phyloP scores from a whole-genome alignment of 2,113 vertebrate genomes.

The Romanogobio albipinnatus region DNA sequence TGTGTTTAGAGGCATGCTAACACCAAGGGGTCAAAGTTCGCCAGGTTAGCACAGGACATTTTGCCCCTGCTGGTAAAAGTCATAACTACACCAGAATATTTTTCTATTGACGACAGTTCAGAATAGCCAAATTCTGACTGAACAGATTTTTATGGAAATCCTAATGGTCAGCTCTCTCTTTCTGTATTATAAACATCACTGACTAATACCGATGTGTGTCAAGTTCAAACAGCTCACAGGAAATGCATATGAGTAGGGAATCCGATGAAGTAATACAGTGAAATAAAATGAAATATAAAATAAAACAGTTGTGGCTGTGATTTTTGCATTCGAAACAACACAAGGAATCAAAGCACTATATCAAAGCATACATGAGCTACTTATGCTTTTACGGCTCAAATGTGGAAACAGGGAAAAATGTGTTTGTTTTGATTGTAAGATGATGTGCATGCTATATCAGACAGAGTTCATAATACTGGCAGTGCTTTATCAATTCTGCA shows the following conservation, averaged over 20 bases:
- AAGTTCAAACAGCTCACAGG: not conserved
- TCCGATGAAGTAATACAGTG: not conserved
- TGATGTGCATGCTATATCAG: not conserved
- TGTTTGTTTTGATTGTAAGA: slow-evolving; percentile 11
- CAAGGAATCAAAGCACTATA: not conserved
- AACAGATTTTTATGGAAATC: not conserved
- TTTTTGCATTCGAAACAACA: slow-evolving; percentile 8
- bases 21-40: slow-evolving; percentile 12
- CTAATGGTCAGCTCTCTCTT: not conserved
- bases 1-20: not conserved
- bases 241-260: not conserved
- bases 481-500: slow-evolving; percentile 17
- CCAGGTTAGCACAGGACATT: not conserved
- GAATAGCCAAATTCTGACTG: not conserved
- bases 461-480: slow-evolving; percentile 1
- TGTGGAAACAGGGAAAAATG: not conserved
- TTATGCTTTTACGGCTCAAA: not conserved
- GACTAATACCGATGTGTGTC: not conserved
- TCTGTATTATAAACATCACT: not conserved
- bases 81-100: not conserved
- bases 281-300: not conserved
- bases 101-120: not conserved
- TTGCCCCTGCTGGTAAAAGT: not conserved
- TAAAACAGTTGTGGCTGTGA: not conserved
- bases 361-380: not conserved